Conservation (phyloP, 2,113 vertebrate genomes). For the Thamnaconus septentrionalis region DNA sequence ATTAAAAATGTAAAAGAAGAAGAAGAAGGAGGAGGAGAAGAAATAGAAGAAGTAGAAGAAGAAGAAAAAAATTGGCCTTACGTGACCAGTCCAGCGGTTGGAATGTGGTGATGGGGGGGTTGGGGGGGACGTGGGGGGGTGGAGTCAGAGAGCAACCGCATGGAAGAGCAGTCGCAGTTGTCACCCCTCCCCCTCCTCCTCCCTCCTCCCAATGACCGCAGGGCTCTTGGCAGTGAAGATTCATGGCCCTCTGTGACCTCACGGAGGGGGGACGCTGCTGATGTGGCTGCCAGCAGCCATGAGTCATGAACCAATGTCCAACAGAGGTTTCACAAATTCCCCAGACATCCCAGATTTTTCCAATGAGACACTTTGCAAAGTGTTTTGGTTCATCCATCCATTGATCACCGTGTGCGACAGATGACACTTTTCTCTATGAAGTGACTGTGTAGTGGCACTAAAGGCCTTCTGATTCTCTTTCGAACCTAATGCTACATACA, state of each 20-base stretch:
- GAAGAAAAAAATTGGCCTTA: conserved; percentile 43
- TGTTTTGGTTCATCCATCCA: too few relatives aligned
- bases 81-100: conserved; percentile 64
- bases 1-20: too few relatives aligned
- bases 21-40: too few relatives aligned
- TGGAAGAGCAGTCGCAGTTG: conserved; percentile 63
- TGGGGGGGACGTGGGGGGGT: conserved; percentile 55
- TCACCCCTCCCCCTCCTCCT: conserved; percentile 21
- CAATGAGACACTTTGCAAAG: too few relatives aligned
- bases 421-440: conserved; percentile 1
- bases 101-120: conserved; percentile 63
- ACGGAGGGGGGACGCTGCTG: conserved; percentile 53
- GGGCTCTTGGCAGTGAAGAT: conserved; percentile 23
- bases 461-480: too few relatives aligned
- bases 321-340: conserved; percentile 43
- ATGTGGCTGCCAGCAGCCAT: conserved; percentile 51
- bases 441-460: too few relatives aligned
- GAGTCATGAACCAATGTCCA: conserved; percentile 49
- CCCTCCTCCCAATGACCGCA: too few relatives aligned
- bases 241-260: conserved; percentile 71
- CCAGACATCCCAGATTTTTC: conserved; percentile 27
- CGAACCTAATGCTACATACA: too few relatives aligned
- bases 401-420: background rate
- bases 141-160: conserved; percentile 52
- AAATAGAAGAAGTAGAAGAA: too few relatives aligned